These are phyloP conservation scores for Mormyrops attenuatus DNA, from an alignment of 2,797 vertebrate species.

Conservation along the genomic window DNA sequence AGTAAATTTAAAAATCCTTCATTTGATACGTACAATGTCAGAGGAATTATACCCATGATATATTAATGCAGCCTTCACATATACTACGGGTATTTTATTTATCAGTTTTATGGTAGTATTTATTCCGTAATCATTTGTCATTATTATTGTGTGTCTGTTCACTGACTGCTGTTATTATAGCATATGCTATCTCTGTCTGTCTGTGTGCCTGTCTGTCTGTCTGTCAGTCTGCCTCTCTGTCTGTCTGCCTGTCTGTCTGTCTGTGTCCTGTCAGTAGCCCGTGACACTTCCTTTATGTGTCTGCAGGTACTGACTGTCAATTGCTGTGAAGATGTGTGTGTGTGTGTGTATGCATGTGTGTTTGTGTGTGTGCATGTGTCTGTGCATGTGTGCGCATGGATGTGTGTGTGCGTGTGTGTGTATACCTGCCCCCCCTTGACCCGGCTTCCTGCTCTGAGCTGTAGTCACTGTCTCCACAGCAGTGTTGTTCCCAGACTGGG, in stretches of 20 bases:
- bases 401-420: background rate
- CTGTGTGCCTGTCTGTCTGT: background rate
- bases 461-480: conserved; percentile 40
- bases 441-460: background rate
- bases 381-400: background rate
- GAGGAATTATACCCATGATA: background rate
- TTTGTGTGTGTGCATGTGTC: background rate
- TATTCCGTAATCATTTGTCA: background rate
- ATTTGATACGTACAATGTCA: background rate
- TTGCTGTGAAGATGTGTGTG: background rate
- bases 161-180: background rate
- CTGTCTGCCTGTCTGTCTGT: background rate
- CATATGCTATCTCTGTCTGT: background rate
- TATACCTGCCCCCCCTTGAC: background rate
- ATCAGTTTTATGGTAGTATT: background rate
- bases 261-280: background rate
- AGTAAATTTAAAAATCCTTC: conserved; percentile 30
- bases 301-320: background rate
- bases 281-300: conserved; percentile 2
- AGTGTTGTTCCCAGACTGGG: conserved; percentile 68
- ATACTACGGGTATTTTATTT: background rate
- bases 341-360: background rate
- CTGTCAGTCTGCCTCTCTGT: background rate
- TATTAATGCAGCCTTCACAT: background rate
- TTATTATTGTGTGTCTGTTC: background rate